phyloP scores from a whole-genome alignment of 2,888 invertebrate genomes.

The Ectobius pallidus region DNA sequence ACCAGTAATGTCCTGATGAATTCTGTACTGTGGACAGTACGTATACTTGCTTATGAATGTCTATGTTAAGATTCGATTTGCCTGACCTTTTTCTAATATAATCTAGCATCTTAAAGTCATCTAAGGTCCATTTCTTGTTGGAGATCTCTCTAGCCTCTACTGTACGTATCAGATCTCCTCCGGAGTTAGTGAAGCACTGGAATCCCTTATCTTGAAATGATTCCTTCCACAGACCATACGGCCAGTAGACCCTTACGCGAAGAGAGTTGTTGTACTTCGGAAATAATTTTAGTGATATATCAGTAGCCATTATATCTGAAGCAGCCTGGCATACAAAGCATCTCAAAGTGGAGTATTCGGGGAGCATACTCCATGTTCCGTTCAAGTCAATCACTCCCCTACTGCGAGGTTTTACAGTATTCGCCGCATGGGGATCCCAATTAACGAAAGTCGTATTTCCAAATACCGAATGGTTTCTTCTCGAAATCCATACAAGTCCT shows the following conservation, averaged over 20 bases:
- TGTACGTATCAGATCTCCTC: constrained; percentile 58
- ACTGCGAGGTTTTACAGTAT: neutral
- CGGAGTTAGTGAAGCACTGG: constrained; percentile 66
- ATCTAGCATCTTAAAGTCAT: constrained; percentile 39
- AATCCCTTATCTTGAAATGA: constrained; percentile 58
- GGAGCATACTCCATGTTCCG: neutral
- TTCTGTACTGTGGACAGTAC: constrained; percentile 58
- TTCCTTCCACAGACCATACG: constrained; percentile 61
- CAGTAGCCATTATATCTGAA: neutral
- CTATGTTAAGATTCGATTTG: constrained; percentile 39
- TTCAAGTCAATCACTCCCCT: neutral
- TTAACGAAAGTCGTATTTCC: neutral
- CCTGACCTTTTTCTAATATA: constrained; percentile 46
- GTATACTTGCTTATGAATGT: constrained; percentile 56
- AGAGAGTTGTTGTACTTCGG: neutral
- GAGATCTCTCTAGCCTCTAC: constrained; percentile 57
- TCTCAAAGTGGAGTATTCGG: neutral
- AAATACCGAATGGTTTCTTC: no score
- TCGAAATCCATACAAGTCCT: neutral
- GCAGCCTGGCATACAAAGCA: constrained; percentile 11
- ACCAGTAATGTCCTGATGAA: constrained; percentile 68
- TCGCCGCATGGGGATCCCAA: neutral
- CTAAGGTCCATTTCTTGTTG: constrained; percentile 40
- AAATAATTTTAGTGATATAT: neutral
- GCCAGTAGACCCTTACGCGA: constrained; percentile 61